phyloP scores from a whole-genome alignment of 2,888 invertebrate species.

The Melinaea marsaeus region DNA sequence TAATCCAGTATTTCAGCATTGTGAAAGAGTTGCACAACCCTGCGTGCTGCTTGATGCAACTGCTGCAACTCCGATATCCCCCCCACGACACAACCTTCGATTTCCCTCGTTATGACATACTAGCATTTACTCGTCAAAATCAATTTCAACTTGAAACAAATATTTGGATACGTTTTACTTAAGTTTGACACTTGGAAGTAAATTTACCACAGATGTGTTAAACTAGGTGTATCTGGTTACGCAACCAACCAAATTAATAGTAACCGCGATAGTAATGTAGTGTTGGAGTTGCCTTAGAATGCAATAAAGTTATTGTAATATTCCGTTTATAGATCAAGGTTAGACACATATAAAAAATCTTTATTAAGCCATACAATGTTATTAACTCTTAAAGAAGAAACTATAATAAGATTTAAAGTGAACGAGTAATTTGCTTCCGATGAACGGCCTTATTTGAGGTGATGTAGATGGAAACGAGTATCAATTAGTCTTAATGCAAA shows the following conservation, averaged over 20 bases:
- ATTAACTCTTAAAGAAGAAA: background rate
- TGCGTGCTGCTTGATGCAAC: slow-evolving; percentile 47
- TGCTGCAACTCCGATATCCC: slow-evolving; percentile 34
- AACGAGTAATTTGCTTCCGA: background rate
- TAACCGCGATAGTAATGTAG: slow-evolving; percentile 32
- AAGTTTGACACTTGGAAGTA: slow-evolving; percentile 22
- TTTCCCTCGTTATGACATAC: slow-evolving; percentile 61
- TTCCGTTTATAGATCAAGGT: slow-evolving; percentile 9
- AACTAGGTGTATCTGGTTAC: slow-evolving; percentile 32
- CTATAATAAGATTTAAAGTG: background rate
- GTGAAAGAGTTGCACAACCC: slow-evolving; percentile 62
- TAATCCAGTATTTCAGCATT: slow-evolving; percentile 62
- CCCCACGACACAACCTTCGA: slow-evolving; percentile 57
- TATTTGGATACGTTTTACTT: slow-evolving; percentile 37
- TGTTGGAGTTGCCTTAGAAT: slow-evolving; percentile 40
- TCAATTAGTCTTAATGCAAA: slow-evolving; percentile 20
- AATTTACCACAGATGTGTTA: slow-evolving; percentile 23
- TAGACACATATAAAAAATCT: slow-evolving; percentile 10
- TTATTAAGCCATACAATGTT: slow-evolving; percentile 33
- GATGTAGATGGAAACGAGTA: slow-evolving; percentile 14
- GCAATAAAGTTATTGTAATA: slow-evolving; percentile 8
- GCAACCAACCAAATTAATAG: slow-evolving; percentile 43
- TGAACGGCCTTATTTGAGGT: slow-evolving; percentile 7
- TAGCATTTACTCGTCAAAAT: slow-evolving; percentile 57
- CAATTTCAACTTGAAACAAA: slow-evolving; percentile 32